Evolutionary conservation across 2,113 vertebrate species (phyloP).

Genomic region (Cheilinus undulatus): DNA sequence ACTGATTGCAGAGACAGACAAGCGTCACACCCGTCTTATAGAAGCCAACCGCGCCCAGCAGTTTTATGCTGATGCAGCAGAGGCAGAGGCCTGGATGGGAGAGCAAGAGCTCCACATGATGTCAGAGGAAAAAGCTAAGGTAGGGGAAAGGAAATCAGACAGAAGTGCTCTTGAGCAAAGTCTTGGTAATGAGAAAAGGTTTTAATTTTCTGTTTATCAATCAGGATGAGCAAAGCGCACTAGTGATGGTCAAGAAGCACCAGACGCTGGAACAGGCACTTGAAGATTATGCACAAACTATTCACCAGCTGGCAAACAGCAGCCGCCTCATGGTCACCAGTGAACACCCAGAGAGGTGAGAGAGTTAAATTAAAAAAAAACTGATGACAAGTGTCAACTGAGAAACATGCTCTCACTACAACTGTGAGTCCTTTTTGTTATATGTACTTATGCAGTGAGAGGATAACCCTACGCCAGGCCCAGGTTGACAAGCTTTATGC

Average conservation of each 20-base stretch:
- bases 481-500: constrained; percentile 93
- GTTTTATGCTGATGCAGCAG: constrained; percentile 91
- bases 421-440: background rate
- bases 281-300: constrained; percentile 91
- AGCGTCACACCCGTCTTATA: constrained; percentile 84
- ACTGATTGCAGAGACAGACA: constrained; percentile 86
- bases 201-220: background rate
- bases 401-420: too few relatives aligned
- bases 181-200: background rate
- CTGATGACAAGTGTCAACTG: background rate
- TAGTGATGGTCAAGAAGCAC: constrained; percentile 94
- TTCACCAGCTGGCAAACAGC: constrained; percentile 90
- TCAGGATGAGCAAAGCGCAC: constrained; percentile 92
- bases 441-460: constrained; percentile 78
- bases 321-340: constrained; percentile 90
- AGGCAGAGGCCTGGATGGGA: constrained; percentile 96
- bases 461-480: constrained; percentile 89
- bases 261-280: constrained; percentile 91
- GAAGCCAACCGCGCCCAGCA: constrained; percentile 91
- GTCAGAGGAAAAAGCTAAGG: constrained; percentile 96
- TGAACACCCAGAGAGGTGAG: constrained; percentile 93
- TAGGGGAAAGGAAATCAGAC: constrained; percentile 49
- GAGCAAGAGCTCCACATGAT: constrained; percentile 97
- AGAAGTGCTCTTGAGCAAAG: background rate
- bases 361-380: background rate